These are phyloP conservation scores for Cephus pygmeus DNA, from an alignment of 2,888 invertebrate genomes.

Conservation along the genomic window DNA sequence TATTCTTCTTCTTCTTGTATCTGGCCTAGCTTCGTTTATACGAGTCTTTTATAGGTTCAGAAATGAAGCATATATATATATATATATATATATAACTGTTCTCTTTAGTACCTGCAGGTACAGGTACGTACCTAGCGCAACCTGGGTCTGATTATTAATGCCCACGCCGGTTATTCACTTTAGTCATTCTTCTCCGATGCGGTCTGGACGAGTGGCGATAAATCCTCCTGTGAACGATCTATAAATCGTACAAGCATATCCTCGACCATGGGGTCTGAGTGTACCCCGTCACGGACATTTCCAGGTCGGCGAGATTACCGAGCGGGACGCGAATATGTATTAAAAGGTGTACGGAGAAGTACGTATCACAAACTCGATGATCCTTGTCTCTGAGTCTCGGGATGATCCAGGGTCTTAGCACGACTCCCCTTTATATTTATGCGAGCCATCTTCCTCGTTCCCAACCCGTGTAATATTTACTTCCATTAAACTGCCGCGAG, in stretches of 20 bases:
- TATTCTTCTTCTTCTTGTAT: not conserved
- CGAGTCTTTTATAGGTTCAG: not conserved
- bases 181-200: conserved; percentile 1
- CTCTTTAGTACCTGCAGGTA: not conserved
- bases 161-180: conserved; percentile 5
- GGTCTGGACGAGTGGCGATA: not conserved
- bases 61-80: not conserved
- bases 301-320: not conserved
- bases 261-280: not conserved
- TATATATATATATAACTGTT: not conserved
- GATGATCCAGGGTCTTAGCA: not conserved
- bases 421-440: not conserved
- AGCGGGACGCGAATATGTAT: not conserved
- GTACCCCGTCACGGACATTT: not conserved
- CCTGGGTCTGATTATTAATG: not conserved
- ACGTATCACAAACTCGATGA: not conserved
- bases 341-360: not conserved
- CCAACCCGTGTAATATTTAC: not conserved
- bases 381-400: not conserved
- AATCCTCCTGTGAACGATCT: not conserved
- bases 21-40: not conserved
- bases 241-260: not conserved
- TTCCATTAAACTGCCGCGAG: not conserved
- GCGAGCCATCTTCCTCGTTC: not conserved
- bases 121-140: not conserved